Evolutionary conservation across 53 echinoderm and acorn worm genomes (phyloP), one percentile per base, ranked within the genome.

Genomic region (Apostichopus leukothele): DNA sequence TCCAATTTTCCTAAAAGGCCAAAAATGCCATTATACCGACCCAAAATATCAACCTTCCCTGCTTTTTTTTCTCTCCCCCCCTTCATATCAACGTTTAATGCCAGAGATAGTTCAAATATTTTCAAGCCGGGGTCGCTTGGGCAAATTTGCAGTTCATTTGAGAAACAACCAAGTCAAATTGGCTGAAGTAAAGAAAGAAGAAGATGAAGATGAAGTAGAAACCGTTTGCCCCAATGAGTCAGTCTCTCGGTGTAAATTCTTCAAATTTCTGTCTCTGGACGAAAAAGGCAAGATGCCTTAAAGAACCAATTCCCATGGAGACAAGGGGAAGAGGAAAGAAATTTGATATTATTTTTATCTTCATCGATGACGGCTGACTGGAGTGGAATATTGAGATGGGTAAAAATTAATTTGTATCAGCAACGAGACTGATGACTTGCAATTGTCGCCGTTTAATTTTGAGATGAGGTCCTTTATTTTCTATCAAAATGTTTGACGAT

Each of bases 1-100:
- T 87, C 88, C 88, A 87, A 87, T 87, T 87, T 87, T 87, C 88
- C 75, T 87, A 87, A 87, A 87, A 87, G 88, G 88, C 88, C 75
- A 75, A 87, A 87, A 87, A 87, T 87, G 88, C 74, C 88, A 75
- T 87, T 87, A 75, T 75, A 87, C 75, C 74, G 74, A 87, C 75
- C 88, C 54, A 74, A 75, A 74, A 75, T 74, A 87, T 74, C 25
- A 85, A 50, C 85, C 50, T 76, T 85, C 85, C 67, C 85, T 67
- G 66, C 68, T 85, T 85, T 27, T 67, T 50, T 22, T n/a, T 66
- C 10, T 52, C 77, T 39, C 7, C 16, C 39, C 77, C 39, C 77
- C 11, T 16, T 76, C 50, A 57, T 57, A 57, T 57, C 57, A 57
- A 57, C 18, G 27, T 55, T 55, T 63, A 86, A 86, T 71, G 67